These are phyloP conservation scores for Papilio machaon DNA, from an alignment of 1,140 invertebrate species.

Conservation along the genomic window DNA sequence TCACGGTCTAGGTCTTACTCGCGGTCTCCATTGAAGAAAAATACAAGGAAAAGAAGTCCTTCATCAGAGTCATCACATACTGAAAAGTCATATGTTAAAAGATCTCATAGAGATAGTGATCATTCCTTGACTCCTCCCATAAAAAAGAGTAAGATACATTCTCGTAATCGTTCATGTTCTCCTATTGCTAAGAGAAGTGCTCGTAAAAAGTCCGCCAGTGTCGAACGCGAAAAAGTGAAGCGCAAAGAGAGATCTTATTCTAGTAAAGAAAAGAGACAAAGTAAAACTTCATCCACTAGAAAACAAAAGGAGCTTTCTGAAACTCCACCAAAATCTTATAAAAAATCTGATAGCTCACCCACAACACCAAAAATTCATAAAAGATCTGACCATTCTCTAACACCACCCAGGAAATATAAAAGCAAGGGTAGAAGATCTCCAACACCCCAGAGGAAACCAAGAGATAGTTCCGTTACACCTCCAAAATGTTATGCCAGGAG, in stretches of 20 bases:
- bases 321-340: constrained; percentile 51
- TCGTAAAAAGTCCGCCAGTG: constrained; percentile 31
- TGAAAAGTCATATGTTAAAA: constrained; percentile 64
- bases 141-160: constrained; percentile 55
- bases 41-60: constrained; percentile 53
- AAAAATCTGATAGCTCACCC: constrained; percentile 59
- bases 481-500: constrained; percentile 69
- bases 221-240: constrained; percentile 40
- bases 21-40: constrained; percentile 55
- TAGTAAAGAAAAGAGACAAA: constrained; percentile 53
- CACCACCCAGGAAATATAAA: constrained; percentile 59
- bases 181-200: constrained; percentile 49
- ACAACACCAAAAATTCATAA: constrained; percentile 56
- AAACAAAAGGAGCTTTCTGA: constrained; percentile 49
- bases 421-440: constrained; percentile 53
- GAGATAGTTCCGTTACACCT: constrained; percentile 69
- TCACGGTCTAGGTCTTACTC: constrained; percentile 69
- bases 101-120: constrained; percentile 48
- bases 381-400: constrained; percentile 45
- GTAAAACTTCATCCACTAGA: constrained; percentile 52
- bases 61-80: constrained; percentile 63
- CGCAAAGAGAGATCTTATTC: constrained; percentile 52
- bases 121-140: constrained; percentile 59
- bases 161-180: constrained; percentile 49
- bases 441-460: constrained; percentile 53